Evolutionary conservation across 2,797 vertebrate genomes (phyloP).

Genomic region (Mormyrus hasselquistii): DNA sequence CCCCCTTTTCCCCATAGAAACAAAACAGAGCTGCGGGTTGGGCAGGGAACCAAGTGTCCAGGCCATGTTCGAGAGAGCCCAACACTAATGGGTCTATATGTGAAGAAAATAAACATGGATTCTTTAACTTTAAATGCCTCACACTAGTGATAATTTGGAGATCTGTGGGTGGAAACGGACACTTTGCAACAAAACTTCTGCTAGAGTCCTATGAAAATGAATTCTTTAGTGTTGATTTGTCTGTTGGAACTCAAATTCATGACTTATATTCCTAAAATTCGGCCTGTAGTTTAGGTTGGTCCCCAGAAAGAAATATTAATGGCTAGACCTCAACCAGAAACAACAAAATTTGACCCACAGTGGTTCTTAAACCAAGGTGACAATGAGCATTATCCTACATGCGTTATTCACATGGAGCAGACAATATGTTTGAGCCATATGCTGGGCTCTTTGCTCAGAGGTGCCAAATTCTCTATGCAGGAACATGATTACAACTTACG

Average conservation of each 20-base stretch:
- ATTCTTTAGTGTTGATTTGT: neutral
- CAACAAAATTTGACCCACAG: neutral
- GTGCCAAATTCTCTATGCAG: neutral
- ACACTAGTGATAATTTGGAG: neutral
- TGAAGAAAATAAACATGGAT: neutral
- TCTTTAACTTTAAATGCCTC: neutral
- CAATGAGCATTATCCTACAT: too few species aligned
- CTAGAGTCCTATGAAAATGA: neutral
- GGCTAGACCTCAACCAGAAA: neutral
- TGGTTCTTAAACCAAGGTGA: too few species aligned
- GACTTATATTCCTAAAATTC: neutral
- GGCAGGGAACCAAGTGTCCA: slow-evolving; percentile 27
- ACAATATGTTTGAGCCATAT: neutral
- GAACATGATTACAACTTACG: neutral
- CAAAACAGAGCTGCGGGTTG: slow-evolving; percentile 1
- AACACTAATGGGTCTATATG: neutral
- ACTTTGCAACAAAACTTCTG: neutral
- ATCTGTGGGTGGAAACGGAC: neutral
- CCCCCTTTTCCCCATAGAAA: slow-evolving; percentile 14
- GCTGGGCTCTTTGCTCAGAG: neutral
- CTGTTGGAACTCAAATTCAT: neutral
- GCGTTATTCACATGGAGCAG: neutral
- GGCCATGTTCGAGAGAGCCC: neutral
- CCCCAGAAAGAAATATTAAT: neutral
- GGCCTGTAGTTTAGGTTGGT: neutral